A percentile compares a stretch with the other conserved stretches of the same genome.
These are phyloP conservation scores for Anabacerthia variegaticeps DNA, from an alignment of 2,797 vertebrate genomes.

Conservation along the genomic window DNA sequence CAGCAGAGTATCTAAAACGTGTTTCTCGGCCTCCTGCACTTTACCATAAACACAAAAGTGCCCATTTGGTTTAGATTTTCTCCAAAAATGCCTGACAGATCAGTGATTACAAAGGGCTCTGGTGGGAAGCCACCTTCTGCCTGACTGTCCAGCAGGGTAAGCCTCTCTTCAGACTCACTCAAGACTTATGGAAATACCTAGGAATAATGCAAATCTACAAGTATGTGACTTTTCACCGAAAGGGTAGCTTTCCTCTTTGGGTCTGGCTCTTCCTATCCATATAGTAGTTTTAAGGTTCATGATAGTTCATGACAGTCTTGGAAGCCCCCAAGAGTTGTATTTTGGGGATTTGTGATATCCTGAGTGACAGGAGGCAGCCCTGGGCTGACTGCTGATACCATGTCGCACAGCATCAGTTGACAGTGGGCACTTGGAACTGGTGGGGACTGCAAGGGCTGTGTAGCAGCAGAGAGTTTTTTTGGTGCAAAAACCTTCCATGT, in stretches of 20 bases:
- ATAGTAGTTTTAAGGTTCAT: not conserved
- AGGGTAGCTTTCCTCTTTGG: not conserved
- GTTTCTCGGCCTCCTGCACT: not conserved
- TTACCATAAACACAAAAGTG: not conserved
- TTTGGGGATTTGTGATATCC: not conserved
- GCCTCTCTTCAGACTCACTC: not conserved
- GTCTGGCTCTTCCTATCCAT: not conserved
- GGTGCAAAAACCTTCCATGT: not conserved
- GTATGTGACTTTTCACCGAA: not conserved
- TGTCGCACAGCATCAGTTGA: not conserved
- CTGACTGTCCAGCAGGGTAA: not conserved
- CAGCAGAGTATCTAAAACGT: not conserved
- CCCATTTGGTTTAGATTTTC: not conserved
- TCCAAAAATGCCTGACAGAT: not conserved
- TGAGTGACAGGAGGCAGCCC: rapidly evolving
- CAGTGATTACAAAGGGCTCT: not conserved
- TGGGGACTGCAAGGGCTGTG: not conserved
- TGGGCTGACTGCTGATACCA: not conserved
- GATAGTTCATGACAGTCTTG: not conserved
- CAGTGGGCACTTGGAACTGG: not conserved
- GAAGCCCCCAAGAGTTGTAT: not conserved
- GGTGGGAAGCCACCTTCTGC: not conserved
- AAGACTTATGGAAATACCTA: not conserved
- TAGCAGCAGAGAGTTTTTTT: not conserved
- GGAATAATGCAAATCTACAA: not conserved